These are phyloP conservation scores for Aricia agestis DNA, from an alignment of 1,140 invertebrate genomes.

Conservation along the genomic window DNA sequence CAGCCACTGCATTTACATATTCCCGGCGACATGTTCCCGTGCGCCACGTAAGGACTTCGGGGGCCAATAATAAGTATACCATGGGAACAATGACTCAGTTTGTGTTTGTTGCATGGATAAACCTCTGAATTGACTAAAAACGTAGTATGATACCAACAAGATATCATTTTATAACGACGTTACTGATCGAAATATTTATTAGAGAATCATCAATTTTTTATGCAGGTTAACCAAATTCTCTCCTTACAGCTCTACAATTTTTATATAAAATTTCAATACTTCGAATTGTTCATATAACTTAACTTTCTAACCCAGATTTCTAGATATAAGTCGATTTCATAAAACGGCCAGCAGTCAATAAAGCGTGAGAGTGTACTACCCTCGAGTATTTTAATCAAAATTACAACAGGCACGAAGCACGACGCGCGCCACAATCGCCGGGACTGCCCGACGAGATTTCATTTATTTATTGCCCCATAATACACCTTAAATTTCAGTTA, in stretches of 20 bases:
- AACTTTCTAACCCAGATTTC: conserved; percentile 8
- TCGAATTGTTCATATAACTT: not conserved
- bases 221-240: too few relatives aligned
- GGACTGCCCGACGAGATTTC: conserved; percentile 30
- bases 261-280: not conserved
- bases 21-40: conserved; percentile 33
- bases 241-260: not conserved
- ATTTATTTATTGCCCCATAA: conserved; percentile 55
- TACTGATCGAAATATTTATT: not conserved
- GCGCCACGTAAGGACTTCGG: not conserved
- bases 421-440: conserved; percentile 48
- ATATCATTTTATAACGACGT: not conserved
- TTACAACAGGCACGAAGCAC: conserved; percentile 62
- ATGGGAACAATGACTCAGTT: conserved; percentile 13
- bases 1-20: conserved; percentile 56
- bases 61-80: not conserved
- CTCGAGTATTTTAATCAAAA: conserved; percentile 56
- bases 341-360: conserved; percentile 22
- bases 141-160: too few relatives aligned
- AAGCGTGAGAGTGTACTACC: conserved; percentile 67
- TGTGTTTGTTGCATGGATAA: conserved; percentile 8
- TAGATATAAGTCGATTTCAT: conserved; percentile 11
- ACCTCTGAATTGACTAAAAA: not conserved
- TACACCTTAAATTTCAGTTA: not conserved
- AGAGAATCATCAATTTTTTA: too few relatives aligned